Evolutionary conservation across 2,888 invertebrate species (phyloP), one percentile per base, ranked within the genome.

Genomic region (Aleiodes testaceus): DNA sequence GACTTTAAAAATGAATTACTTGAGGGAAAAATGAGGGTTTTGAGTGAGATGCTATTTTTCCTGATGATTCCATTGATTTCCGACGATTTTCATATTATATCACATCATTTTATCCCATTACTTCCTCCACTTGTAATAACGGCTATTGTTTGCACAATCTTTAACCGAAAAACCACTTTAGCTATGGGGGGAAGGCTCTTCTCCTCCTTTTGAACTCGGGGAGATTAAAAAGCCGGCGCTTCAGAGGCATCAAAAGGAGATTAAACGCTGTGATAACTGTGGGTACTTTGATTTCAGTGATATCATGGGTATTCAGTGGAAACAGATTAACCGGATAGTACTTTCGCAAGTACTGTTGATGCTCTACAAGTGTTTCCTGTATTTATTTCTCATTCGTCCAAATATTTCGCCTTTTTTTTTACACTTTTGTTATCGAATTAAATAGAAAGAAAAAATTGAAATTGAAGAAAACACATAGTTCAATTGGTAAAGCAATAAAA

Each of bases 401-500:
- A n/a, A n/a, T n/a, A n/a, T n/a, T n/a, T n/a, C n/a, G n/a, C n/a
- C 26, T 4, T 26, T 26, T 26, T 26, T 3, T 26, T 26, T 4
- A 26, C 5, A 4, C 26, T 26, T 5, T 26, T 26, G 26, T 26
- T 26, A 26, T 5, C 26, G 9, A 36, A 36, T 36, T 36, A 11
- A 36, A 36, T 11, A 9, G 9, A 36, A 11, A 36, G 7, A 11
- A 1, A 36, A 36, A 2, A 26, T 50, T 20, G 49, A 50, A 61
- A 36, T 66, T 1, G 36, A 63, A 18, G 11, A 30, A 66, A 55
- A 61, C 30, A n/a, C 55, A 55, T 30, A 14, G 6, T 30, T 55
- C 14, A 55, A 55, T 55, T 30, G 55, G 55, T 26, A 55, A 74
- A 73, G 66, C 70, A 72, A 74, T 73, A 73, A 73, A 55, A 18